phyloP scores from a whole-genome alignment of 2,888 invertebrate genomes.

The Ormia ochracea region DNA sequence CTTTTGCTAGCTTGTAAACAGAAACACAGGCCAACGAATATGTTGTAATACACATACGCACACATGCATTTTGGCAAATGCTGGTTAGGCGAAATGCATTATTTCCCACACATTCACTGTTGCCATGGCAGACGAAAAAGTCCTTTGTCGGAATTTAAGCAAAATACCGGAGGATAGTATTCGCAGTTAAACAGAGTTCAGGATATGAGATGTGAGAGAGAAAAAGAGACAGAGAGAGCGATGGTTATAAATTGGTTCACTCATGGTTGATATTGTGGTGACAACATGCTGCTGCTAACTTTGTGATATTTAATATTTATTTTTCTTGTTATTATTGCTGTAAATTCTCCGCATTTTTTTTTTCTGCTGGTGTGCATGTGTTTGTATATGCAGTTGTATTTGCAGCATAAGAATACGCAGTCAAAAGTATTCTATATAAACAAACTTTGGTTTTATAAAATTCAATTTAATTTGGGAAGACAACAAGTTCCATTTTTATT shows the following conservation, averaged over 20 bases:
- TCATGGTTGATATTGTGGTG: slow-evolving; percentile 41
- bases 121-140: not conserved
- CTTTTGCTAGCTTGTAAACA: slow-evolving; percentile 30
- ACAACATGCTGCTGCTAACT: slow-evolving; percentile 53
- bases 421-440: slow-evolving; percentile 28
- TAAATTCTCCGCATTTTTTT: too few species aligned
- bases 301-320: slow-evolving; percentile 39
- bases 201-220: not conserved
- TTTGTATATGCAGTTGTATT: not conserved
- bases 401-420: slow-evolving; percentile 31
- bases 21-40: not conserved
- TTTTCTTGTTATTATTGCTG: slow-evolving; percentile 5
- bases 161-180: slow-evolving; percentile 4
- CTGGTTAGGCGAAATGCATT: not conserved
- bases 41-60: not conserved
- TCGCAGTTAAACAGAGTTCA: not conserved
- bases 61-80: not conserved
- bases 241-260: not conserved
- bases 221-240: too few species aligned
- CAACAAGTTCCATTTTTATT: slow-evolving; percentile 1
- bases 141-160: slow-evolving; percentile 18
- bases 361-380: not conserved
- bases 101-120: not conserved
- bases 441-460: slow-evolving; percentile 19
- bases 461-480: slow-evolving; percentile 5